phyloP scores from a whole-genome alignment of 1,140 invertebrate genomes.

The Drosophila dunni region DNA sequence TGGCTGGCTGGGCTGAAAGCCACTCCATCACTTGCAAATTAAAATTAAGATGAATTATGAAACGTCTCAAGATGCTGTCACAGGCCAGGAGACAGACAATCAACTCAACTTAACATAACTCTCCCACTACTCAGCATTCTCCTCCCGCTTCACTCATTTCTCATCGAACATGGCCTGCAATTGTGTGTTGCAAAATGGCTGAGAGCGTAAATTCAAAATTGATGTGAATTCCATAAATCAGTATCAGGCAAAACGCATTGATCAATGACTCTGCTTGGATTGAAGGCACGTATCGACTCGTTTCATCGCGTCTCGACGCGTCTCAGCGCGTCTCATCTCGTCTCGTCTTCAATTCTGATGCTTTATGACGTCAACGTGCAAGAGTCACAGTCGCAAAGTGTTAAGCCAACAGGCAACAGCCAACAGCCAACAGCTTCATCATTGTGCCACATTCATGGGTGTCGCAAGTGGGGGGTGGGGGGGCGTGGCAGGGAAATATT shows the following conservation, averaged over 20 bases:
- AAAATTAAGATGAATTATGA: constrained; percentile 83
- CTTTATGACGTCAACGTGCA: constrained; percentile 62
- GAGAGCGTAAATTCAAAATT: constrained; percentile 55
- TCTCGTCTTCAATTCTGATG: constrained; percentile 21
- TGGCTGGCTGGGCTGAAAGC: constrained; percentile 52
- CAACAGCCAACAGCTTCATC: constrained; percentile 74
- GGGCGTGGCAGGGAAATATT: background rate
- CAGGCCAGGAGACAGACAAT: constrained; percentile 48
- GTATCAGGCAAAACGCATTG: constrained; percentile 65
- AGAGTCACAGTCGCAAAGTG: constrained; percentile 61
- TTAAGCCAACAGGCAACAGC: constrained; percentile 55
- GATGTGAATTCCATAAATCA: constrained; percentile 76
- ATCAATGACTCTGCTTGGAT: constrained; percentile 75
- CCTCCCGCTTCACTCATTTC: too few relatives aligned
- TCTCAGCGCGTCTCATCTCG: background rate
- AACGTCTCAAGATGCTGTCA: constrained; percentile 53
- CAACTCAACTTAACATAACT: constrained; percentile 24
- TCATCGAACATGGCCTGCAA: background rate
- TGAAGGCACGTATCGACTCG: constrained; percentile 72
- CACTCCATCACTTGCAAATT: constrained; percentile 80
- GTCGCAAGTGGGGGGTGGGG: background rate
- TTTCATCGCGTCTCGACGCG: constrained; percentile 58
- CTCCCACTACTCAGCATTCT: background rate
- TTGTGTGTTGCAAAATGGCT: constrained; percentile 41
- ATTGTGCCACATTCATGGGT: constrained; percentile 31